Percentiles rank a stretch among this genome's conserved stretches.
These are phyloP conservation scores for Volucella inanis DNA, from an alignment of 2,888 invertebrate genomes.

Conservation along the genomic window DNA sequence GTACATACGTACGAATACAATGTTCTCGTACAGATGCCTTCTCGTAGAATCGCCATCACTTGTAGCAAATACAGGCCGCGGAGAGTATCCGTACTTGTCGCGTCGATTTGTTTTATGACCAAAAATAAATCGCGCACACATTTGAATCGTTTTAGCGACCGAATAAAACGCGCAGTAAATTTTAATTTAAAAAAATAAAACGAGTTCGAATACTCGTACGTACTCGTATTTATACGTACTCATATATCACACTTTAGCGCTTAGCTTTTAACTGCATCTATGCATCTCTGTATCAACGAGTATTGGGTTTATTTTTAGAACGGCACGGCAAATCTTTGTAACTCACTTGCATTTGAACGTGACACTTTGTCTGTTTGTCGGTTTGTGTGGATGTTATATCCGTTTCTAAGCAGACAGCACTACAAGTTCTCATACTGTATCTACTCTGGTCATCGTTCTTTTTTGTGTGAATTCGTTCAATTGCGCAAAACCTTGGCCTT, in stretches of 20 bases:
- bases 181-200: slow-evolving; percentile 45
- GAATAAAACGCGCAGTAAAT: slow-evolving; percentile 72
- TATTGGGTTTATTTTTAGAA: slow-evolving; percentile 49
- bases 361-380: slow-evolving; percentile 16
- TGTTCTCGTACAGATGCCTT: slow-evolving; percentile 2
- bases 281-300: neutral
- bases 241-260: slow-evolving; percentile 1
- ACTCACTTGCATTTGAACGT: slow-evolving; percentile 62
- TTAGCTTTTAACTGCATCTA: slow-evolving; percentile 25
- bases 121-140: slow-evolving; percentile 63
- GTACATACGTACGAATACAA: slow-evolving; percentile 16
- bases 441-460: slow-evolving; percentile 50
- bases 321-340: slow-evolving; percentile 45
- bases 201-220: too few species aligned
- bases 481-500: slow-evolving; percentile 65
- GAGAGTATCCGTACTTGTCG: neutral
- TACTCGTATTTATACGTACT: too few species aligned
- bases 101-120: slow-evolving; percentile 56
- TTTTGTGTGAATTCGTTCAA: slow-evolving; percentile 35
- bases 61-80: neutral
- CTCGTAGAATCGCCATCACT: slow-evolving; percentile 5
- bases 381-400: slow-evolving; percentile 16
- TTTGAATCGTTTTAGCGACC: slow-evolving; percentile 59
- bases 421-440: too few species aligned
- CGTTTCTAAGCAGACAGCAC: slow-evolving; percentile 9